Base-by-base conservation (phyloP, 2,797 vertebrate genomes). In the Austrolebias charrua region DNA sequence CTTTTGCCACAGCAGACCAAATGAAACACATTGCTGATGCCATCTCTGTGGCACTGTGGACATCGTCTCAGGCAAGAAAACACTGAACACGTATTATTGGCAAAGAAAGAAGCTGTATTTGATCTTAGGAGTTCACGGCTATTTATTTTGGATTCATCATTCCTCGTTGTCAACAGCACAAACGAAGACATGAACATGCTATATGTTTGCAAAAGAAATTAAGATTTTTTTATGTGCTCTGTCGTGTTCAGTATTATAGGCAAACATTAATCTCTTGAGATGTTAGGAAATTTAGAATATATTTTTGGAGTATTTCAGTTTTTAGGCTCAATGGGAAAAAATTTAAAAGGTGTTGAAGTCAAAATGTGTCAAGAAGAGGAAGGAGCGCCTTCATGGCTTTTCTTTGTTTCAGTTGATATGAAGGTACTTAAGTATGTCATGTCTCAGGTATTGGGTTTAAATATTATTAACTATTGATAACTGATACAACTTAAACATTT, bases 141-240 rank as follows among this genome's bases (percentile, higher is more conserved):
- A 91, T 91, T 92, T 92, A 92, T 91, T 91, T 82, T 83, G 73
- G 75, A 85, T 82, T 67, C 77, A 72, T 74, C 82, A 82, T 88
- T 89, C 82, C 81, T 84, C 59, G 76, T 80, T 66, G 78, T 83
- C 71, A 65, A 71, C 71, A 66, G 83, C 83, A 81, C 83, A 79
- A 64, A 74, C 72, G 46, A 84, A 86, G 91, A 93, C 92, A 93
- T 91, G 73, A 92, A 90, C 92, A 92, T 87, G 76, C 31, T 51
- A 64, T 42, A 69, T 93, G 91, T 93, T 93, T 92, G 89, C 91
- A 89, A 85, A 80, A 35, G 14, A 73, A 82, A 35, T 54, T 73
- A 73, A 83, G 69, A 60, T 72, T 85, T 73, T 66, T 81, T 64
- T 55, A 55, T 69, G 87, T 82, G 80, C 82, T 84, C 74, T 59